Evolutionary conservation across 2,797 vertebrate genomes (phyloP), one percentile per base, ranked within the genome.

Genomic region (Sciurus vulgaris): DNA sequence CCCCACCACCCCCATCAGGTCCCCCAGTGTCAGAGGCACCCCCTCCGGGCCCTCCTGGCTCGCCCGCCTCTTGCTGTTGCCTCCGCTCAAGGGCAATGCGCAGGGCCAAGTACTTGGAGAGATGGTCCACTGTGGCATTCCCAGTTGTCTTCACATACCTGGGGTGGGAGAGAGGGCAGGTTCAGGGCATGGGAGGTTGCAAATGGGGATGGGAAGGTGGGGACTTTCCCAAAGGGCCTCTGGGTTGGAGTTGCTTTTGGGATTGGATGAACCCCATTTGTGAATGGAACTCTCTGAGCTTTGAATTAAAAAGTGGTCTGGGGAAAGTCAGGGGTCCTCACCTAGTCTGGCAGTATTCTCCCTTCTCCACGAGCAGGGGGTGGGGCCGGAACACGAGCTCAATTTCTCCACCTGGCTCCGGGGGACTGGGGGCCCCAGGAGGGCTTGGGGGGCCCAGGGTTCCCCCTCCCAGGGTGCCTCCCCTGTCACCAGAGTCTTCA

Each of bases 71-170:
- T 3, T 97, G 97, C 30, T 97, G 98, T 54, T 98, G 98, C 8
- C 98, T 91, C 93, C 99, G 99, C 97, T 99, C 99, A 38, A 99
- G 98, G 0, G 99, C 99, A 15, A 99, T 99, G 69, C 99, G 99
- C 79, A 99, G 98, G 1, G 99, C 99, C 78, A 99, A 97, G 98
- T 99, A 99, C 76, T 99, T 99, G 56, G 99, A 99, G 88, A 99
- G 99, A 63, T 99, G 99, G 88, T 99, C 99, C 86, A 99, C 99
- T 0, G 99, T 99, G 93, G 99, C 99, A 2, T 99, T 99, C 35
- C 99, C 99, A 0, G 99, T 99, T 3, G 99, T 99, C 98, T 99
- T 99, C 91, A 99, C 99, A 1, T 98, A 99, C 89, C 99, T 99
- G 85, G 67, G 11, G 30, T 13, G 33, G 8, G 41, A 44, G 17